Percentiles rank a stretch among this genome's conserved stretches.
phyloP scores from a whole-genome alignment of 1,140 invertebrate species.

The Nephila pilipes region DNA sequence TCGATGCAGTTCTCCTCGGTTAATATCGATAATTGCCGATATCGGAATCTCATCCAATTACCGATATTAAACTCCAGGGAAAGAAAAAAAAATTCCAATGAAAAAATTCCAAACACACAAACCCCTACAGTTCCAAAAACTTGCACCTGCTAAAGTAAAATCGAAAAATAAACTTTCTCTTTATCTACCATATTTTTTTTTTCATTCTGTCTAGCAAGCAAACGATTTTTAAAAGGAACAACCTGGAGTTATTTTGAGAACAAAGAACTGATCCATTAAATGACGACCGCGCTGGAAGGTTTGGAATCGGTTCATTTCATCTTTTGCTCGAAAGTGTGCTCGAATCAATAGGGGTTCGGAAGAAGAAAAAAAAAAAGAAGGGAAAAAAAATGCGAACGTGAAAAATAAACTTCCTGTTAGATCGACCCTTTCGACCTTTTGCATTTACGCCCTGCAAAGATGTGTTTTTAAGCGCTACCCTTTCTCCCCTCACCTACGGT shows the following conservation, averaged over 20 bases:
- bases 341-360: background rate
- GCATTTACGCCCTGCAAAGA: slow-evolving; percentile 25
- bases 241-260: slow-evolving; percentile 17
- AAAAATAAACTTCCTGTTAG: slow-evolving; percentile 38
- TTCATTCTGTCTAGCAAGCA: slow-evolving; percentile 7
- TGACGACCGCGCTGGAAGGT: slow-evolving; percentile 4
- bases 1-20: background rate
- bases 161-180: background rate
- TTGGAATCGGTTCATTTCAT: slow-evolving; percentile 21
- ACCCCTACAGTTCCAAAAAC: background rate
- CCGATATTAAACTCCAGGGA: slow-evolving; percentile 20
- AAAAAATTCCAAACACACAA: background rate
- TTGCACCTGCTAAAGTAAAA: slow-evolving; percentile 33
- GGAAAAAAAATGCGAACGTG: background rate
- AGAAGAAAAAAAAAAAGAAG: background rate
- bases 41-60: slow-evolving; percentile 41
- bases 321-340: slow-evolving; percentile 3
- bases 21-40: slow-evolving; percentile 41
- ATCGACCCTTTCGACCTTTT: slow-evolving; percentile 31
- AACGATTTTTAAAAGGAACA: slow-evolving; percentile 35
- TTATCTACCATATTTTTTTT: background rate
- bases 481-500: background rate
- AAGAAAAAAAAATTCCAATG: background rate
- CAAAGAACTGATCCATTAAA: slow-evolving; percentile 35
- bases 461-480: slow-evolving; percentile 16